phyloP scores from a whole-genome alignment of 2,113 vertebrate species.

The Centropus unirufus region DNA sequence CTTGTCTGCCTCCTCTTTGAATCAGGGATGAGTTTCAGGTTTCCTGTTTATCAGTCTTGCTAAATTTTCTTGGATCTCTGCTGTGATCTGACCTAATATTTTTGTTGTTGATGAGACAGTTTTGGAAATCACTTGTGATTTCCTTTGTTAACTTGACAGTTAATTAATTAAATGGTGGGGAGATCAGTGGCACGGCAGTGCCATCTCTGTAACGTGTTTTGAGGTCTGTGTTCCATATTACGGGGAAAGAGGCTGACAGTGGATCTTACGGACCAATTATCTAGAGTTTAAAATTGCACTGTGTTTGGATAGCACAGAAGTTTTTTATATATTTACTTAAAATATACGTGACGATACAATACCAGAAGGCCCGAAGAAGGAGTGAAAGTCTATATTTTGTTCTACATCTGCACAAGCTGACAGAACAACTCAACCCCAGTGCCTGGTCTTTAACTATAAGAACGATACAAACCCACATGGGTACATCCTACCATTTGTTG shows the following conservation, averaged over 20 bases:
- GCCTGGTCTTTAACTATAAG: neutral
- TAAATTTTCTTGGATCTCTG: neutral
- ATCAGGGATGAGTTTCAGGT: neutral
- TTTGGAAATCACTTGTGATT: neutral
- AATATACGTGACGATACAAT: neutral
- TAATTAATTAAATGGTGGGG: neutral
- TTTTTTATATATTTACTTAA: neutral
- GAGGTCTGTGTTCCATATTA: neutral
- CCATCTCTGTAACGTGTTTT: neutral
- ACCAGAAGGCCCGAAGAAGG: neutral
- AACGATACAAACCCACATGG: fast-evolving
- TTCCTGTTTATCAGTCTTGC: neutral
- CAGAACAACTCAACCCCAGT: neutral
- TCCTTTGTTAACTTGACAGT: neutral
- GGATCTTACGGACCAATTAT: neutral
- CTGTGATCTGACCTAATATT: neutral
- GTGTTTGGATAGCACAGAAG: neutral
- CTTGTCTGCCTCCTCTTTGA: neutral
- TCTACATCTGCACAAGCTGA: neutral
- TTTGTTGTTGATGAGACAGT: neutral
- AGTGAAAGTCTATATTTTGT: neutral
- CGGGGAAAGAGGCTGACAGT: neutral
- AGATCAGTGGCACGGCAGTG: neutral
- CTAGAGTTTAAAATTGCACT: neutral
- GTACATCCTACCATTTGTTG: fast-evolving